A percentile compares a stretch with the other conserved stretches of the same genome.
Conservation (phyloP, 2,113 vertebrate genomes). For the Sturnus vulgaris region DNA sequence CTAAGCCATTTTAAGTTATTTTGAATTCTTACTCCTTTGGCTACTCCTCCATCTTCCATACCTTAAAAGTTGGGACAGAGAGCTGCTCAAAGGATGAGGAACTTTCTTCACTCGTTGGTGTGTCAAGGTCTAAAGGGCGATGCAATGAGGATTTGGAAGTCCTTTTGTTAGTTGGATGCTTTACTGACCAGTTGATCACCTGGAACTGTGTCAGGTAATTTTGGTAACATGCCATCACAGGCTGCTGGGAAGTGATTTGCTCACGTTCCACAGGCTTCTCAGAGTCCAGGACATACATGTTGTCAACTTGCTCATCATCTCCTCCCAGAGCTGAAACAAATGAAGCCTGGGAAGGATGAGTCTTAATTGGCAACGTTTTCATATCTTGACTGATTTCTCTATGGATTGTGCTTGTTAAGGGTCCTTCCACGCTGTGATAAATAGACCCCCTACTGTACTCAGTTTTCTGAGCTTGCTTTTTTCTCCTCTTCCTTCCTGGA, state of each 20-base stretch:
- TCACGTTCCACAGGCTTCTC: slow-evolving; percentile 83
- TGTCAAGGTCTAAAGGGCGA: slow-evolving; percentile 93
- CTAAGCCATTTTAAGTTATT: not conserved
- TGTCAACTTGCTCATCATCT: slow-evolving; percentile 83
- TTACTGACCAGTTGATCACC: slow-evolving; percentile 93
- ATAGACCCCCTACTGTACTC: slow-evolving; percentile 91
- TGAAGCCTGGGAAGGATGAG: slow-evolving; percentile 92
- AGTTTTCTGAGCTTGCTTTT: slow-evolving; percentile 84
- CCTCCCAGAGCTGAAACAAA: slow-evolving; percentile 94
- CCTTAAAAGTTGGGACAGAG: slow-evolving; percentile 92
- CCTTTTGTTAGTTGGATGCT: slow-evolving; percentile 94
- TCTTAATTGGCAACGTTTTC: slow-evolving; percentile 81
- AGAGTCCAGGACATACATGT: slow-evolving; percentile 77
- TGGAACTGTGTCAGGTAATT: slow-evolving; percentile 93
- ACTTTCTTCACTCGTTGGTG: slow-evolving; percentile 93
- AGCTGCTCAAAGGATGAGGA: slow-evolving; percentile 89
- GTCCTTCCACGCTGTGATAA: slow-evolving; percentile 96
- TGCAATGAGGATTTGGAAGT: slow-evolving; percentile 96
- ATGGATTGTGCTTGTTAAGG: slow-evolving; percentile 81
- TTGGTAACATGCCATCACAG: slow-evolving; percentile 92
- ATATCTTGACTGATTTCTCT: slow-evolving; percentile 82
- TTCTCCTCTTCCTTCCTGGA: slow-evolving; percentile 91
- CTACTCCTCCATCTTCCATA: slow-evolving; percentile 24
- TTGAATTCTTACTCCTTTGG: not conserved
- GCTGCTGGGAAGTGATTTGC: slow-evolving; percentile 85